Conservation (phyloP, 2,797 vertebrate genomes). For the Coilia nasus region DNA sequence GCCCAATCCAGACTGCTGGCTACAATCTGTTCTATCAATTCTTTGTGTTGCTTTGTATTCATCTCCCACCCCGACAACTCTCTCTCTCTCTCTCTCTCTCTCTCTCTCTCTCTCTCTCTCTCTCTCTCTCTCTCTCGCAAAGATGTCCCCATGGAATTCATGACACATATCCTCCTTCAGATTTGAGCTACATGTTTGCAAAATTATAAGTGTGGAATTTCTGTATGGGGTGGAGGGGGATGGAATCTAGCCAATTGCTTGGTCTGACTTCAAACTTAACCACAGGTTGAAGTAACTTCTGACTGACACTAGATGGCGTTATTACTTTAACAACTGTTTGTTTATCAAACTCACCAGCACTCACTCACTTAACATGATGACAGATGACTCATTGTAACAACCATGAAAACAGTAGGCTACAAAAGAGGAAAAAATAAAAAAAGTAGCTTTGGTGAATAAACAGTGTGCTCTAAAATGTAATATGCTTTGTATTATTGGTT, state of each 20-base stretch:
- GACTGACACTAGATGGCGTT: background rate
- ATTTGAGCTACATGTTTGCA: background rate
- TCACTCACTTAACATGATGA: background rate
- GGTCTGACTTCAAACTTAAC: background rate
- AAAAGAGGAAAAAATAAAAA: constrained; percentile 17
- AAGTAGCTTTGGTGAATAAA: constrained; percentile 14
- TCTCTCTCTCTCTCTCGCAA: too few relatives aligned
- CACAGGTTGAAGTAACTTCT: background rate
- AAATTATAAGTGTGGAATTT: background rate
- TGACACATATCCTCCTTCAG: too few relatives aligned
- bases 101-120: too few relatives aligned
- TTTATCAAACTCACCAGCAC: background rate
- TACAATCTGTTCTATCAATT: constrained; percentile 30
- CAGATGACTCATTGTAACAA: too few relatives aligned
- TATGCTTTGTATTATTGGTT: background rate
- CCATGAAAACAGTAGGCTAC: background rate
- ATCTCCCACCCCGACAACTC: too few relatives aligned
- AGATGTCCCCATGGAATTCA: too few relatives aligned
- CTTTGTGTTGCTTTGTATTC: background rate
- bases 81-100: too few relatives aligned
- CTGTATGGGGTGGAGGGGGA: background rate
- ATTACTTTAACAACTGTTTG: background rate
- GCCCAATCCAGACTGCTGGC: background rate
- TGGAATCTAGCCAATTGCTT: background rate
- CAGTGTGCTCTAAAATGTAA: background rate